Conservation (phyloP, 2,113 vertebrate species). For the Sphyrna mokarran region DNA sequence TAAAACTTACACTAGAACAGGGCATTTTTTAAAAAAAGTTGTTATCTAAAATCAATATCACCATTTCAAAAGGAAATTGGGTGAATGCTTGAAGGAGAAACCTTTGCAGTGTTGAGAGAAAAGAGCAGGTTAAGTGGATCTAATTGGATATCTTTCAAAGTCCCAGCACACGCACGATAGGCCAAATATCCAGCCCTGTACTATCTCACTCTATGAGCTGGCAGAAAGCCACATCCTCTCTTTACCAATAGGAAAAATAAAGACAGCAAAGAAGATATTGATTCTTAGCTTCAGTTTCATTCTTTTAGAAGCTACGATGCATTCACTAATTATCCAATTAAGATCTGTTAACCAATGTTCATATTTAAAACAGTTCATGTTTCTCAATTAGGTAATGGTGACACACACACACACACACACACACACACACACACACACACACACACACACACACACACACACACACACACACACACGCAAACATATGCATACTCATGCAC, state of each 20-base stretch:
- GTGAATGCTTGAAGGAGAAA: too few species aligned
- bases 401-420: too few species aligned
- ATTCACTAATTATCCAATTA: too few species aligned
- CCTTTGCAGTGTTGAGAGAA: too few species aligned
- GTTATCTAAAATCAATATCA: neutral
- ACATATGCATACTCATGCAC: too few species aligned
- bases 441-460: too few species aligned
- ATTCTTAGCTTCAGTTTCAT: neutral
- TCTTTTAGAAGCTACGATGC: neutral
- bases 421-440: too few species aligned
- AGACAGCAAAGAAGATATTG: neutral
- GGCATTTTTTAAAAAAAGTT: neutral
- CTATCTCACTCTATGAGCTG: neutral
- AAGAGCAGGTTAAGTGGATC: too few species aligned
- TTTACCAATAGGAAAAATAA: neutral
- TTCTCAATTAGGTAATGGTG: too few species aligned
- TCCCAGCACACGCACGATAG: neutral
- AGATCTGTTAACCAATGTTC: neutral
- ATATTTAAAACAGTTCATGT: neutral
- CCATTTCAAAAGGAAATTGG: neutral
- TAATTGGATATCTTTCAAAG: neutral
- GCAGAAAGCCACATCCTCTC: neutral
- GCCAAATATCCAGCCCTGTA: neutral
- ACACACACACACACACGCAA: too few species aligned
- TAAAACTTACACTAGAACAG: neutral